Percentiles rank a stretch among this genome's conserved stretches.
These are phyloP conservation scores for Digitonthophagus gazella DNA, from an alignment of 2,888 invertebrate genomes.

Conservation along the genomic window DNA sequence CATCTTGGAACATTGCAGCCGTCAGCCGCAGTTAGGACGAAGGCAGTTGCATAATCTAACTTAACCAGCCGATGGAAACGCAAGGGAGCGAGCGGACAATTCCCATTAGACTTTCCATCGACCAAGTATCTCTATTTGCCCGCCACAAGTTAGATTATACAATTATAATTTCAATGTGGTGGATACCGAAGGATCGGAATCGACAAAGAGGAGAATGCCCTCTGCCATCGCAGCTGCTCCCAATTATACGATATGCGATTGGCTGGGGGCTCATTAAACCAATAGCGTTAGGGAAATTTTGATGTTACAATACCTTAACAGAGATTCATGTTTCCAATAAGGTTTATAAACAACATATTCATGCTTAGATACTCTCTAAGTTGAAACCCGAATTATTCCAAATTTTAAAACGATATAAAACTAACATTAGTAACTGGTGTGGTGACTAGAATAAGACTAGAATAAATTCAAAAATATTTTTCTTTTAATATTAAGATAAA, in stretches of 20 bases:
- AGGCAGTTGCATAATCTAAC: slow-evolving; percentile 13
- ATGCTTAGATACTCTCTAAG: too few relatives aligned
- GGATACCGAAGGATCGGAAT: slow-evolving; percentile 6
- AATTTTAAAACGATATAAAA: too few relatives aligned
- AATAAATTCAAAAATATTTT: not conserved
- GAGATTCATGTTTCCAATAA: not conserved
- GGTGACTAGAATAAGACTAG: not conserved
- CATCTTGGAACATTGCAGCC: slow-evolving; percentile 16
- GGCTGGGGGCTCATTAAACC: not conserved
- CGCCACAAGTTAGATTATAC: slow-evolving; percentile 14
- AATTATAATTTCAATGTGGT: slow-evolving; percentile 14
- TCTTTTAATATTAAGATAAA: not conserved
- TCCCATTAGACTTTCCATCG: slow-evolving; percentile 16
- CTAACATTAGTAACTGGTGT: too few relatives aligned
- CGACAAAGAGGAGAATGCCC: not conserved
- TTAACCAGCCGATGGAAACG: slow-evolving; percentile 5
- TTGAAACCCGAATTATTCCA: too few relatives aligned
- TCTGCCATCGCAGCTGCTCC: not conserved
- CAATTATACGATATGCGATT: not conserved
- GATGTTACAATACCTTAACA: not conserved
- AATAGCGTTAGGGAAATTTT: not conserved
- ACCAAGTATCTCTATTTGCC: slow-evolving; percentile 7
- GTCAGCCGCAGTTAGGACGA: not conserved
- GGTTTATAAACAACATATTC: too few relatives aligned
- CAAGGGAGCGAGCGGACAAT: slow-evolving; percentile 7